A percentile compares a stretch with the other conserved stretches of the same genome.
Conservation (phyloP, 2,113 vertebrate species). For the Dunckerocampus dactyliophorus region DNA sequence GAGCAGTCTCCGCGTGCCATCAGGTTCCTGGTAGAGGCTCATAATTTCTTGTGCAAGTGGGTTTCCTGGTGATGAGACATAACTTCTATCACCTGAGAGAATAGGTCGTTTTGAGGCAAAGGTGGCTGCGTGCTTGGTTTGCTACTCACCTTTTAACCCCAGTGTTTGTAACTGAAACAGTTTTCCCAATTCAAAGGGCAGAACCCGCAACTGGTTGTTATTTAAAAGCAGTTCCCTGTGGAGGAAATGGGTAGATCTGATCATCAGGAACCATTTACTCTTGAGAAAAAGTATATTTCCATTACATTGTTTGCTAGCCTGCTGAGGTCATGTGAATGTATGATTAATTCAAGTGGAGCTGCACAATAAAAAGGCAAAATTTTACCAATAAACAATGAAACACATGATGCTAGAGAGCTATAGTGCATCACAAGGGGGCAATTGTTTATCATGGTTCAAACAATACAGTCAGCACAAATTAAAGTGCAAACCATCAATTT, state of each 20-base stretch:
- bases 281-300: slow-evolving; percentile 2
- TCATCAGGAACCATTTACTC: slow-evolving; percentile 18
- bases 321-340: neutral
- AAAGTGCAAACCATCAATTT: no score
- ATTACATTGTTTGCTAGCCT: neutral
- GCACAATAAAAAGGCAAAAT: neutral
- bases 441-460: no score
- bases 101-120: slow-evolving; percentile 28
- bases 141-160: slow-evolving; percentile 92
- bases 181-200: slow-evolving; percentile 99
- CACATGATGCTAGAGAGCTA: no score
- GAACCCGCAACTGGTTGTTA: slow-evolving; percentile 99
- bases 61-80: slow-evolving; percentile 79
- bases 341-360: neutral
- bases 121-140: slow-evolving; percentile 23
- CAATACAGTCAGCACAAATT: no score
- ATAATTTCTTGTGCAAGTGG: slow-evolving; percentile 98
- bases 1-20: slow-evolving; percentile 94
- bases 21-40: slow-evolving; percentile 97
- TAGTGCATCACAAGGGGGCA: no score
- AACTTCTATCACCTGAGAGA: slow-evolving; percentile 13
- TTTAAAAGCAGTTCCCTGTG: slow-evolving; percentile 99
- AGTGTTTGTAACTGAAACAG: slow-evolving; percentile 99
- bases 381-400: neutral
- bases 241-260: slow-evolving; percentile 30